Base-by-base conservation (phyloP, 2,113 vertebrate species). In the Rhabdomys dilectus region DNA sequence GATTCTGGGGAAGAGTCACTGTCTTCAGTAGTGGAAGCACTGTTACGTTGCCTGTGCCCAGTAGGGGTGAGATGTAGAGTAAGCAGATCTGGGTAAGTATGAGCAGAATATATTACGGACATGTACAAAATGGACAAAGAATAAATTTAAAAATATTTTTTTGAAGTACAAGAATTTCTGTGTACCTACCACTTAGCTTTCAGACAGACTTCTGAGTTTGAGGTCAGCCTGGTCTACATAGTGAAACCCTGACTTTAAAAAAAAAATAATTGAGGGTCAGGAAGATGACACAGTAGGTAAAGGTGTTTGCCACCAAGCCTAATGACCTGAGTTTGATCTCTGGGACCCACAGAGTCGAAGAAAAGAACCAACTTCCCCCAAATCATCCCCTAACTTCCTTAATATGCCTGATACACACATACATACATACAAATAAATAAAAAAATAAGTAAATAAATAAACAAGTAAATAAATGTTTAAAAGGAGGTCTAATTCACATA, bases 401-500 rank as follows among this genome's bases (percentile, higher is more conserved):
- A 15, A 53, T 17, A 80, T 53, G 6, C 31, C 48, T 80, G 48
- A 53, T 0, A 29, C 45, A 48, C 21, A 75, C 29, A 66, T 1
- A 64, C 64, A 36, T 34, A 70, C 66, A 70, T 13, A 70, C 31
- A 70, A 4, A 70, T 15, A 70, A 16, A 13, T 5, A 13, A 5
- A 68, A 13, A 2, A 3, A n/a, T 17, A 9, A 7, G 36, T 17
- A 7, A 17, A 70, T 17, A 16, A 2, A 70, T 6, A 17, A 1
- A 16, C 16, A 70, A 2, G 36, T 15, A 77, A 51, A 34, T 76
- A 26, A 76, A 75, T 45, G 10, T 51, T 51, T 10, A 77, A 77
- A 48, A 21, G 4, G 31, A 80, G 48, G 24, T 80, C 16, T 80
- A 53, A 36, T 34, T 53, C 48, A 53, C 76, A 78, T 8, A 48